phyloP scores from a whole-genome alignment of 2,888 invertebrate genomes.

The Latrodectus elegans region DNA sequence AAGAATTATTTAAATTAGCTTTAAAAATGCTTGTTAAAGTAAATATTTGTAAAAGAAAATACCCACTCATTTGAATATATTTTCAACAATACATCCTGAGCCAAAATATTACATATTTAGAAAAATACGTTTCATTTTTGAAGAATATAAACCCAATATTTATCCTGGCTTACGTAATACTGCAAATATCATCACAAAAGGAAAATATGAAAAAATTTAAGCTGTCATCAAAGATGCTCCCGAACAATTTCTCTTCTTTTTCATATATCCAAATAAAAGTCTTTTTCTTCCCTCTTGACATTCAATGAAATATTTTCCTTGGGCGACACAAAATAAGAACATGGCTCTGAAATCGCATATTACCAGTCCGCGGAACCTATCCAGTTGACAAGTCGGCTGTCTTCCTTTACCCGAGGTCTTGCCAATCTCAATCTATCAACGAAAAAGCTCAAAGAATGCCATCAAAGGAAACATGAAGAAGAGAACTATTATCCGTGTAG shows the following conservation, averaged over 20 bases:
- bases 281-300: conserved; percentile 4
- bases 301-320: conserved; percentile 41
- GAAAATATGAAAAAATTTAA: background rate
- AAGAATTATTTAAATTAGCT: no score
- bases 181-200: no score
- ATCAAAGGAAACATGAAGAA: conserved; percentile 18
- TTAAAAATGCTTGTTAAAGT: no score
- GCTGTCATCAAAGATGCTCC: background rate
- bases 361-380: conserved; percentile 25
- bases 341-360: conserved; percentile 42
- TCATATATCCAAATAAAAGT: background rate
- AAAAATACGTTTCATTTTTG: no score
- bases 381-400: conserved; percentile 47
- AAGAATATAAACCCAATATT: no score
- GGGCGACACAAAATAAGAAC: conserved; percentile 18
- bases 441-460: conserved; percentile 17
- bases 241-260: background rate
- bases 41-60: no score
- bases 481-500: background rate
- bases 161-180: no score
- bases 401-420: conserved; percentile 40
- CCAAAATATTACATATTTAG: no score
- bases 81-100: no score
- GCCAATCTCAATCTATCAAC: conserved; percentile 63
- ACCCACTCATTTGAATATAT: no score